Base-by-base conservation (phyloP, 2,888 invertebrate species). In the Podotricha telesiphe region DNA sequence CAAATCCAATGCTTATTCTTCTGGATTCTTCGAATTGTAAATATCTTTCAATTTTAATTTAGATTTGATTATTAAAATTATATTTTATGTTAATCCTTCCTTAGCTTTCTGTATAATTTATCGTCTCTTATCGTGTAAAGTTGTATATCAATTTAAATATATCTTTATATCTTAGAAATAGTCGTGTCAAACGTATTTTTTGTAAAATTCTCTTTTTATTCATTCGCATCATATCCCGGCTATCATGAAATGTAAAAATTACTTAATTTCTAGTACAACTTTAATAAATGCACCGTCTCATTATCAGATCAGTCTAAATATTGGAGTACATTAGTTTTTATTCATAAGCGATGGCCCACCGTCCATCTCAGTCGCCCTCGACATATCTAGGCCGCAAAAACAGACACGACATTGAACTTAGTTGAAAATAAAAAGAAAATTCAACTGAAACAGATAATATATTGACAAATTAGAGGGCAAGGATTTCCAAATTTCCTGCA, bases 371-470 rank as follows among this genome's bases (percentile, higher is more conserved):
- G 77, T 81, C 80, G 78, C 77, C 71, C 75, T 78, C 79, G 77
- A 78, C 76, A 75, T 76, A 79, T 83, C 80, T 84, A 81, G 82
- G 82, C 79, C 83, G 74, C 68, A 48, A 67, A 62, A 53, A 58
- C 53, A 69, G 8, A 48, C 62, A 71, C 67, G 87, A 85, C 87
- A 89, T 87, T 89, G 88, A 89, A 72, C 73, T 73, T 72, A 64
- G 64, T 61, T 48, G 40, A 64, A 70, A 69, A 73, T 37, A 56
- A 55, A 67, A 55, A 17, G n/a, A 65, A 28, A 47, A 56, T 10
- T n/a, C n/a, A 62, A 68, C 56, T 67, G 67, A 67, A 70, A 70
- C 64, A 70, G 53, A 47, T 34, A 34, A 64, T 69, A 65, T 68
- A 67, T 71, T 70, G 68, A 73, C 69, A 69, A 68, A 67, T 51